Conservation (phyloP, 2,888 invertebrate genomes). For the Urechis unicinctus region DNA sequence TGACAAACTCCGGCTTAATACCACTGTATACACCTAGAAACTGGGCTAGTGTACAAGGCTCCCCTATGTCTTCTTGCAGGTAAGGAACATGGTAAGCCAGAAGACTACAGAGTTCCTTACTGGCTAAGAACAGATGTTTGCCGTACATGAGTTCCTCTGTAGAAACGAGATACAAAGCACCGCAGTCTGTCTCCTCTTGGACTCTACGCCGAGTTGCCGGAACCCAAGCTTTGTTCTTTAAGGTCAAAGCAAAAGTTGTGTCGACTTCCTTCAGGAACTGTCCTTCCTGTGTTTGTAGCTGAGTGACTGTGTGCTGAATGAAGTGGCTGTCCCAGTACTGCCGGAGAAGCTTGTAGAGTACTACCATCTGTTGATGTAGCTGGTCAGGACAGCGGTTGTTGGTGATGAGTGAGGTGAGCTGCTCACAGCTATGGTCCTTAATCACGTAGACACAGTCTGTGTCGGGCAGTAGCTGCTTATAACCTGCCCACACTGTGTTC, state of each 20-base stretch:
- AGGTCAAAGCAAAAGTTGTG: conserved; percentile 33
- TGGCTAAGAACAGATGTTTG: no score
- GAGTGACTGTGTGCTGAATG: conserved; percentile 17
- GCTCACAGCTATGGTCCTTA: conserved; percentile 29
- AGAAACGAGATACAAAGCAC: background rate
- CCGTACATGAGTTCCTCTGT: background rate
- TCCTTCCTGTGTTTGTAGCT: conserved; percentile 21
- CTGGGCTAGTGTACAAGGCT: conserved; percentile 24
- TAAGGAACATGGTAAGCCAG: conserved; percentile 35
- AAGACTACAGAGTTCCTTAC: conserved; percentile 21
- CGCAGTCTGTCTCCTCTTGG: background rate
- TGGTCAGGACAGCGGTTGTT: conserved; percentile 11
- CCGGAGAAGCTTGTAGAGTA: conserved; percentile 26
- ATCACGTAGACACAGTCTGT: conserved; percentile 7
- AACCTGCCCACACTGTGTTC: conserved; percentile 29
- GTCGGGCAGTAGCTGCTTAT: conserved; percentile 26
- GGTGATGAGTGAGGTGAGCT: conserved; percentile 30
- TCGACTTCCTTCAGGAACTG: conserved; percentile 20
- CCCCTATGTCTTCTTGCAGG: conserved; percentile 18
- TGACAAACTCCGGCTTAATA: conserved; percentile 25
- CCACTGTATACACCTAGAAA: conserved; percentile 29
- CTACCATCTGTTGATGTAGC: conserved; percentile 29
- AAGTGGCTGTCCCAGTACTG: conserved; percentile 27
- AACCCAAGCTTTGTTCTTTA: conserved; percentile 32
- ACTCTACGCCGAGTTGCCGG: conserved; percentile 22